Percentiles rank a stretch among this genome's conserved stretches.
These are phyloP conservation scores for Drosophila rhopaloa DNA, from an alignment of 1,140 invertebrate species.

Conservation along the genomic window DNA sequence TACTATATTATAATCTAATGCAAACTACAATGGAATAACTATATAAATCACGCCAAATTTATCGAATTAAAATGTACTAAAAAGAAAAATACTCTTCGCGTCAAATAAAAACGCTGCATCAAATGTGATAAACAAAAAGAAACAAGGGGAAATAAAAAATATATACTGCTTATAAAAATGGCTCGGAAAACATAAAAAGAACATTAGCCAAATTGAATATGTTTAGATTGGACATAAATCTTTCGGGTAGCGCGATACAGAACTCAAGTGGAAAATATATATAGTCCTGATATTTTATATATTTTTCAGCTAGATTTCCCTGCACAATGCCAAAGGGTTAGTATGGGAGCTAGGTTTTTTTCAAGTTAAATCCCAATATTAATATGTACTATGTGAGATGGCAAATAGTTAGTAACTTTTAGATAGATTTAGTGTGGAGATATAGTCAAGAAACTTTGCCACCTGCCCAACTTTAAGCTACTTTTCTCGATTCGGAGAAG, in stretches of 20 bases:
- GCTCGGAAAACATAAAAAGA: conserved; percentile 61
- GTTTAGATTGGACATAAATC: conserved; percentile 56
- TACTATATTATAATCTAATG: conserved; percentile 15
- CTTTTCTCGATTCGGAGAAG: conserved; percentile 31
- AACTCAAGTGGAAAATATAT: conserved; percentile 23
- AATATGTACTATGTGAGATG: conserved; percentile 31
- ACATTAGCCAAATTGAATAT: conserved; percentile 67
- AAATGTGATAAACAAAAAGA: conserved; percentile 34
- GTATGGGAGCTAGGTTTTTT: conserved; percentile 29
- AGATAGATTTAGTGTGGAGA: background rate
- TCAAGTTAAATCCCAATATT: conserved; percentile 18
- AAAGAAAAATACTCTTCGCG: conserved; percentile 15
- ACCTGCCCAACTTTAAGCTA: conserved; percentile 25
- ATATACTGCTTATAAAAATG: conserved; percentile 42
- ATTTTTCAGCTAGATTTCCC: conserved; percentile 18
- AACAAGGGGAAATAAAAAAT: conserved; percentile 1
- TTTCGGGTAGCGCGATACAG: conserved; percentile 26
- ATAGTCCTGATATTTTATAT: conserved; percentile 3
- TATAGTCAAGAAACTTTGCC: conserved; percentile 26
- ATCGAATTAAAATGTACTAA: conserved; percentile 63
- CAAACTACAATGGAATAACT: conserved; percentile 14
- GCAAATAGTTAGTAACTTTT: conserved; percentile 55
- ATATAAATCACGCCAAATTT: conserved; percentile 49
- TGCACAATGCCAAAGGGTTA: conserved; percentile 76
- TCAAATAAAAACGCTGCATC: conserved; percentile 7